Percentiles rank a stretch among this genome's conserved stretches.
Evolutionary conservation across 2,888 invertebrate species (phyloP).

Genomic region (Altica lythri): DNA sequence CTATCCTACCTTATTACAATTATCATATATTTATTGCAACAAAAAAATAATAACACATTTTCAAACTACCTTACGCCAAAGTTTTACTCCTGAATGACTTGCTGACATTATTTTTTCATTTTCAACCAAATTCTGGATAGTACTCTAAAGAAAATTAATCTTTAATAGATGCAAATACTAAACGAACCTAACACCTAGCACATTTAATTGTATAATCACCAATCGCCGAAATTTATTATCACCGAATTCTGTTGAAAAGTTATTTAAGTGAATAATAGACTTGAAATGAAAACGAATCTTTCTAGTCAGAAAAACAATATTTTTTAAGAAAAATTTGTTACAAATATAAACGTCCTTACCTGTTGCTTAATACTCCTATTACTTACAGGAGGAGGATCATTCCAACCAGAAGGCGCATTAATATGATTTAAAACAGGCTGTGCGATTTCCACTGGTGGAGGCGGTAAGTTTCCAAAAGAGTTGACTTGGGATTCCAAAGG

Average conservation of each 20-base stretch:
- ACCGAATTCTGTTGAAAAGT: not conserved
- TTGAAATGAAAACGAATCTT: not conserved
- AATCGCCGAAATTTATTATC: not conserved
- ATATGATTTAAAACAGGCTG: conserved; percentile 33
- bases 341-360: conserved; percentile 56
- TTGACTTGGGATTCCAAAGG: conserved; percentile 37
- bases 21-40: too few relatives aligned
- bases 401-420: conserved; percentile 76
- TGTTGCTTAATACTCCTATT: conserved; percentile 62
- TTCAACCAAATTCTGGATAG: conserved; percentile 17
- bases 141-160: not conserved
- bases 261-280: not conserved
- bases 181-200: not conserved
- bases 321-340: not conserved
- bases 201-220: not conserved
- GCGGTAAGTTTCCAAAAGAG: conserved; percentile 32
- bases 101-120: conserved; percentile 68
- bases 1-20: too few relatives aligned
- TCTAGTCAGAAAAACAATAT: not conserved
- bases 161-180: not conserved
- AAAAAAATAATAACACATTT: conserved; percentile 7
- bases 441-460: conserved; percentile 35
- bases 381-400: conserved; percentile 83
- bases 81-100: conserved; percentile 73
- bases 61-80: conserved; percentile 61